Evolutionary conservation across 2,888 invertebrate species (phyloP).

Genomic region (Ornithoptera priamus): DNA sequence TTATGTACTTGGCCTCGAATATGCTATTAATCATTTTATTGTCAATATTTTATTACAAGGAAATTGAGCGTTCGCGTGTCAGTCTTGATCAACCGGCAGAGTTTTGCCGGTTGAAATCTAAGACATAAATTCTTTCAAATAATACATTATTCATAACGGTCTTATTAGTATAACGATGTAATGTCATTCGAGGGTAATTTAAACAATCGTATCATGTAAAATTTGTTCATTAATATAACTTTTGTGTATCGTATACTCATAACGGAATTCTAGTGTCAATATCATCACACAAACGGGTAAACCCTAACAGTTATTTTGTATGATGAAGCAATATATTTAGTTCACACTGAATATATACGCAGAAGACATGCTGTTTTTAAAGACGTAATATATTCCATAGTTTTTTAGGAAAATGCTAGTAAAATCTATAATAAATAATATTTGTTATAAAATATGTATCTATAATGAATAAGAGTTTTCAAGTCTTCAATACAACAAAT

Average conservation of each 20-base stretch:
- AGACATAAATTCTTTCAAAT: background rate
- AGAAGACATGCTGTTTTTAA: too few species aligned
- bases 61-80: background rate
- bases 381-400: too few species aligned
- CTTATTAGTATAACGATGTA: background rate
- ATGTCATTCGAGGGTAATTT: background rate
- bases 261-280: too few species aligned
- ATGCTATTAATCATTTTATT: background rate
- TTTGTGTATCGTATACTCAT: background rate
- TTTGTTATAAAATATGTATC: too few species aligned
- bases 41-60: slow-evolving; percentile 3
- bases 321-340: too few species aligned
- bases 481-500: too few species aligned
- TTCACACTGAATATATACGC: too few species aligned
- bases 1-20: background rate
- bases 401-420: too few species aligned
- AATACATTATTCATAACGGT: background rate
- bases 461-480: too few species aligned
- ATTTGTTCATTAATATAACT: background rate
- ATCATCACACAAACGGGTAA: too few species aligned
- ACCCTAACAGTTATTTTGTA: too few species aligned
- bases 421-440: too few species aligned
- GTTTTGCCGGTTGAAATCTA: slow-evolving; percentile 5
- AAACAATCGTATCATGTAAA: background rate
- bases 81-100: slow-evolving; percentile 2